A percentile compares a stretch with the other conserved stretches of the same genome.
These are phyloP conservation scores for Stenurella melanura DNA, from an alignment of 2,888 invertebrate species.

Conservation along the genomic window DNA sequence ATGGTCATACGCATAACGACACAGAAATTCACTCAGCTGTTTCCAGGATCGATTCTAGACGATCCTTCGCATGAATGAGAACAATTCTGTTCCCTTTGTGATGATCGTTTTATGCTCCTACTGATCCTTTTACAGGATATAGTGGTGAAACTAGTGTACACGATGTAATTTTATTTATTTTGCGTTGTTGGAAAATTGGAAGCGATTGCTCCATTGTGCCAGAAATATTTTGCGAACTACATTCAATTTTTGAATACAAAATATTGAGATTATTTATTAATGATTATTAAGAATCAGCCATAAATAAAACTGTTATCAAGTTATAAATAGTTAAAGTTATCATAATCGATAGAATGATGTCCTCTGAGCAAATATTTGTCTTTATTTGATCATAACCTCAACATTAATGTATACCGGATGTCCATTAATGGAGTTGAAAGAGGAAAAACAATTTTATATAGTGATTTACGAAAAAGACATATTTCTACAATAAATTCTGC, in stretches of 20 bases:
- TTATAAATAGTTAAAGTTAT: too few species aligned
- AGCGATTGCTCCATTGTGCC: neutral
- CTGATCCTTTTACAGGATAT: conserved; percentile 60
- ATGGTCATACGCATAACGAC: conserved; percentile 57
- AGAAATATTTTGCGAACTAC: neutral
- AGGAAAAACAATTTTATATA: too few species aligned
- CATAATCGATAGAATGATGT: too few species aligned
- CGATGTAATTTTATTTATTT: conserved; percentile 32
- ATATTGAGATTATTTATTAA: too few species aligned
- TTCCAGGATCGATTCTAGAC: conserved; percentile 62
- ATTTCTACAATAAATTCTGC: too few species aligned
- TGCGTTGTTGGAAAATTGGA: conserved; percentile 5
- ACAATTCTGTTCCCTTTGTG: conserved; percentile 63
- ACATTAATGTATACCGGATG: too few species aligned
- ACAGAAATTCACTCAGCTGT: conserved; percentile 65
- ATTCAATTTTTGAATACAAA: neutral
- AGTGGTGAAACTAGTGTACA: conserved; percentile 37
- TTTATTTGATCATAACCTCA: too few species aligned
- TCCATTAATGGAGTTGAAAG: too few species aligned
- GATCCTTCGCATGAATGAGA: conserved; percentile 62
- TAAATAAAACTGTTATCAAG: too few species aligned
- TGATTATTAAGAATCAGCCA: too few species aligned
- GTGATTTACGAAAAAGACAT: too few species aligned
- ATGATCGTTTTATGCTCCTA: conserved; percentile 61
- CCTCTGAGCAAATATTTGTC: too few species aligned